Evolutionary conservation across 2,113 vertebrate genomes (phyloP).

Genomic region (Megaptera novaeangliae): DNA sequence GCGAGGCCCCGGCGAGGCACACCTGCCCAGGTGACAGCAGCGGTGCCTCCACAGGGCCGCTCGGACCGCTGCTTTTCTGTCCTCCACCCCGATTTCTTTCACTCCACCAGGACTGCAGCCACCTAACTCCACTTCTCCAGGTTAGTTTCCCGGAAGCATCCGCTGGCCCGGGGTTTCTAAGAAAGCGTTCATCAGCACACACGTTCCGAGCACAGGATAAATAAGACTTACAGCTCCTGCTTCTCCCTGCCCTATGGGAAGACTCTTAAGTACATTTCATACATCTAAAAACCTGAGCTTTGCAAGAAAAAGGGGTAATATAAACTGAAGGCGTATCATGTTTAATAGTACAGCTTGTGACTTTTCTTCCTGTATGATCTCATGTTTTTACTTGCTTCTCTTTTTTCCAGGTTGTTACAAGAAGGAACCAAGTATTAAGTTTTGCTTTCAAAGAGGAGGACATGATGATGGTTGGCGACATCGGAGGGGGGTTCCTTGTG

Average conservation of each 20-base stretch:
- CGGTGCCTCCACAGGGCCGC: not conserved
- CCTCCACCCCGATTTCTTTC: too few species aligned
- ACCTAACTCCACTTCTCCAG: too few species aligned
- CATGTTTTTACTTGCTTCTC: too few species aligned
- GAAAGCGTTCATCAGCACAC: not conserved
- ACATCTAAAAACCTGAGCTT: not conserved
- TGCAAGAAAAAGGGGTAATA: too few species aligned
- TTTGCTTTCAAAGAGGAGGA: not conserved
- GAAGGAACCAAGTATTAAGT: not conserved
- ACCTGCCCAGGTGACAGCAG: not conserved
- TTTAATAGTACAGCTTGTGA: not conserved
- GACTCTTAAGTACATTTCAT: not conserved
- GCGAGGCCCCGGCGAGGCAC: not conserved
- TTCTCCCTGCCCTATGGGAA: not conserved
- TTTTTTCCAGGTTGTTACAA: not conserved
- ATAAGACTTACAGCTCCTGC: not conserved
- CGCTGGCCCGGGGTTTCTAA: not conserved
- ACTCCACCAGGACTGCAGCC: not conserved
- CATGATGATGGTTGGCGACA: rapidly evolving
- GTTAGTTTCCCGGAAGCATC: not conserved
- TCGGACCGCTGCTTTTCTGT: too few species aligned
- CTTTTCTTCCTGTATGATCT: too few species aligned
- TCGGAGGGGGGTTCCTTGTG: too few species aligned
- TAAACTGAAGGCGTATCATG: too few species aligned
- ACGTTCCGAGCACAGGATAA: not conserved